phyloP scores from a whole-genome alignment of 2,113 vertebrate genomes.

The Cacatua alba region DNA sequence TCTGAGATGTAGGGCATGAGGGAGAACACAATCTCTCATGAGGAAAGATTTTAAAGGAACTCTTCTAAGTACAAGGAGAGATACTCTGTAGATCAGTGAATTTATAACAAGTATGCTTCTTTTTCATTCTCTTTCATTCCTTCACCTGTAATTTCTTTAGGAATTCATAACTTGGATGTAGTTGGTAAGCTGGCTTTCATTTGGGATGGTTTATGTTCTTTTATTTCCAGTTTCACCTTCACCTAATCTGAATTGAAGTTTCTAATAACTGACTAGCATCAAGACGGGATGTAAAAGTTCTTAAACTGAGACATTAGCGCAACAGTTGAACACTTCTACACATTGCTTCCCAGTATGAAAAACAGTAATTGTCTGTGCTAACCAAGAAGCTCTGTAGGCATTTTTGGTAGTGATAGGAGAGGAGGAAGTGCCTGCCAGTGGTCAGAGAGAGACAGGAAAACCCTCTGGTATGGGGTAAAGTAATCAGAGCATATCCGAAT shows the following conservation, averaged over 20 bases:
- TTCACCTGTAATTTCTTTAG: not conserved
- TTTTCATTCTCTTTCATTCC: not conserved
- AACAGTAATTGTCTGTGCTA: not conserved
- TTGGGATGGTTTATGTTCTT: not conserved
- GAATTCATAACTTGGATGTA: not conserved
- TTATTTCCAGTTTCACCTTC: not conserved
- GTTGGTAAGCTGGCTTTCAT: not conserved
- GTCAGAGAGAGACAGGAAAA: not conserved
- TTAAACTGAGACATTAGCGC: not conserved
- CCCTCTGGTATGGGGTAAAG: not conserved
- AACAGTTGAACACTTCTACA: not conserved
- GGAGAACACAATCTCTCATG: not conserved
- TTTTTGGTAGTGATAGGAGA: not conserved
- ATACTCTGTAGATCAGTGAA: not conserved
- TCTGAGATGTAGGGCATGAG: not conserved
- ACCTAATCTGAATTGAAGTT: not conserved
- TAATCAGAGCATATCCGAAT: not conserved
- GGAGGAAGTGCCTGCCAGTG: not conserved
- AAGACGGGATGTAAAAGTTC: not conserved
- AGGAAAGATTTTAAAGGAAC: not conserved
- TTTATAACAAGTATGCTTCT: not conserved
- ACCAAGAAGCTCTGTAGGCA: not conserved
- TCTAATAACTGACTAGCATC: not conserved
- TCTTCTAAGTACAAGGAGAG: not conserved
- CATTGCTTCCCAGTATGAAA: not conserved